phyloP scores from a whole-genome alignment of 1,140 invertebrate genomes.

The Harlomillsia oculata region DNA sequence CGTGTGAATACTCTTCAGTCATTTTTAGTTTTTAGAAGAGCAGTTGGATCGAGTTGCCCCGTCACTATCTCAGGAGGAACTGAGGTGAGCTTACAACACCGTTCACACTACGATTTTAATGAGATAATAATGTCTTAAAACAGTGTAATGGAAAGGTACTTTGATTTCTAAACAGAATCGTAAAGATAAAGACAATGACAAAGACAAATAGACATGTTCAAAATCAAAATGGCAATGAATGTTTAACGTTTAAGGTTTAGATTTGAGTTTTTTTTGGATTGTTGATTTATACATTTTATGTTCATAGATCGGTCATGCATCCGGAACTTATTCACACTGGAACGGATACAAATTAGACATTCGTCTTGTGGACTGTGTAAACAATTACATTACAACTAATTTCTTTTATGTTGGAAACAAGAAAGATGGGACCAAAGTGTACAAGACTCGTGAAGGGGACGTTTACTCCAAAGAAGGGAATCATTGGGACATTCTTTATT shows the following conservation, averaged over 20 bases:
- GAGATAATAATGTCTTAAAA: not conserved
- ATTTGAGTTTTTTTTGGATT: not conserved
- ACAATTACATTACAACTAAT: slow-evolving; percentile 21
- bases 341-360: slow-evolving; percentile 32
- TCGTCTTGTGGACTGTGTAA: slow-evolving; percentile 18
- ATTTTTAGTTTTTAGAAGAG: slow-evolving; percentile 14
- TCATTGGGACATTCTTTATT: slow-evolving; percentile 32
- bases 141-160: not conserved
- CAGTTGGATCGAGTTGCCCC: slow-evolving; percentile 21
- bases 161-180: not conserved
- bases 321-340: slow-evolving; percentile 27
- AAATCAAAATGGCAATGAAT: not conserved
- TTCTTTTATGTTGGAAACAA: slow-evolving; percentile 24
- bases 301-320: slow-evolving; percentile 18
- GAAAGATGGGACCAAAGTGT: slow-evolving; percentile 21
- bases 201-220: not conserved
- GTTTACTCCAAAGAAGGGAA: slow-evolving; percentile 29
- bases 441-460: slow-evolving; percentile 24
- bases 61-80: slow-evolving; percentile 31
- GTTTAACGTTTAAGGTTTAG: not conserved
- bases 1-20: slow-evolving; percentile 16
- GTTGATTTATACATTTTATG: not conserved
- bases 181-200: not conserved
- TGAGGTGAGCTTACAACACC: slow-evolving; percentile 7
- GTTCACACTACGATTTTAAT: not conserved